phyloP scores from a whole-genome alignment of 2,797 vertebrate genomes.

The Mormyrops boulengeri region DNA sequence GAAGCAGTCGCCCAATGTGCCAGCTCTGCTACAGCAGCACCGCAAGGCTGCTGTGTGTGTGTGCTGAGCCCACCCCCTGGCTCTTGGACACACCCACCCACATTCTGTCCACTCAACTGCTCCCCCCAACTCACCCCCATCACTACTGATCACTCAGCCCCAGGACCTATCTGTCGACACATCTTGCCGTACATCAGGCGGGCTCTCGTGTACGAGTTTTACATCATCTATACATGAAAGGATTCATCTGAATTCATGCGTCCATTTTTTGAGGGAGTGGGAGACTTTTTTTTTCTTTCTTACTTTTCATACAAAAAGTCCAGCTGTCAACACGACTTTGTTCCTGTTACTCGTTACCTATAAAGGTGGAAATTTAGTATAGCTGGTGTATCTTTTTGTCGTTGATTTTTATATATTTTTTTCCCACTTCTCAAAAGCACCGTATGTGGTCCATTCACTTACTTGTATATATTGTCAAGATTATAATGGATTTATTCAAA shows the following conservation, averaged over 20 bases:
- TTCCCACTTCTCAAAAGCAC: slow-evolving; percentile 31
- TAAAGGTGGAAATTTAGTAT: slow-evolving; percentile 19
- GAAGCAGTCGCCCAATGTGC: slow-evolving; percentile 67
- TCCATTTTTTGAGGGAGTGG: background rate
- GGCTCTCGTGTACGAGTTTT: background rate
- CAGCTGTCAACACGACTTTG: background rate
- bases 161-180: background rate
- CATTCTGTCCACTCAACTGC: slow-evolving; percentile 5
- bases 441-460: slow-evolving; percentile 30
- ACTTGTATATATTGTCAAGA: slow-evolving; percentile 49
- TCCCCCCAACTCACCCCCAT: background rate
- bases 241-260: background rate
- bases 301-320: background rate
- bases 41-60: slow-evolving; percentile 82
- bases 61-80: slow-evolving; percentile 57
- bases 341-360: slow-evolving; percentile 10
- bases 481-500: slow-evolving; percentile 41
- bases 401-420: slow-evolving; percentile 24
- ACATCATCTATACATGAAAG: background rate
- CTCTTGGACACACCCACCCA: background rate
- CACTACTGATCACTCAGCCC: background rate
- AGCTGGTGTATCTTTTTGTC: slow-evolving; percentile 27
- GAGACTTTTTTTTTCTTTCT: background rate
- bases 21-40: slow-evolving; percentile 73
- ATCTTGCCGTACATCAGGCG: background rate